Base-by-base conservation (phyloP, 2,888 invertebrate species). In the Scaptomyza parva region DNA sequence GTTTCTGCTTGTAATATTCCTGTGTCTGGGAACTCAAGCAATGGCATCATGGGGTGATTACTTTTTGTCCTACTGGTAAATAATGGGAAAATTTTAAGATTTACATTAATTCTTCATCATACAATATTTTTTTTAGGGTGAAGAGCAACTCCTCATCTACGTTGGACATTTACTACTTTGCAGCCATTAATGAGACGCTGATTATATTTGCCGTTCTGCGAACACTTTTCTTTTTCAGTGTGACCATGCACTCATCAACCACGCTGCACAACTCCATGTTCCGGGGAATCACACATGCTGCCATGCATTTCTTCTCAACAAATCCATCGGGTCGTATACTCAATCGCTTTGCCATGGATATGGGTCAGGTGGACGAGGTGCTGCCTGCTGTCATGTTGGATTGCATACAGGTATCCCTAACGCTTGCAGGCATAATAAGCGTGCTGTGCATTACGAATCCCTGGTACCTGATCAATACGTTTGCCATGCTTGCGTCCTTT, bases 321-420 rank as follows among this genome's bases (percentile, higher is more conserved):
- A 98, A 97, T 91, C 96, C 97, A 0, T 95, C 95, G 0, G 96
- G 96, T 0, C 92, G 96, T 30, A 95, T 98, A 71, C 92, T 98
- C 43, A 98, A 97, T 91, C 92, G 98, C 24, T 97, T 98, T 91
- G 96, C 97, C 0, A 97, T 97, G 91, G 98, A 98, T 86, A 95
- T 97, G 93, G 97, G 92, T 2, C 76, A 92, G 92, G 74, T 94
- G 90, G 92, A 92, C 73, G 92, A 92, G 70, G 78, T 89, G 12
- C 60, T 92, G 61, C 92, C 92, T 2, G 72, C 88, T 2, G 91
- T 91, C 0, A 89, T 92, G 89, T 84, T 92, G 64, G 92, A 92
- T 64, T 90, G 91, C n/a, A 75, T 90, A 12, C 95, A 97, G 93
- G 95, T 98, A 59, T 96, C 96, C 7, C 93, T 97, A 3, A 94